Evolutionary conservation across 2,888 invertebrate species (phyloP), one percentile per base, ranked within the genome.

Genomic region (Cephus runcator): DNA sequence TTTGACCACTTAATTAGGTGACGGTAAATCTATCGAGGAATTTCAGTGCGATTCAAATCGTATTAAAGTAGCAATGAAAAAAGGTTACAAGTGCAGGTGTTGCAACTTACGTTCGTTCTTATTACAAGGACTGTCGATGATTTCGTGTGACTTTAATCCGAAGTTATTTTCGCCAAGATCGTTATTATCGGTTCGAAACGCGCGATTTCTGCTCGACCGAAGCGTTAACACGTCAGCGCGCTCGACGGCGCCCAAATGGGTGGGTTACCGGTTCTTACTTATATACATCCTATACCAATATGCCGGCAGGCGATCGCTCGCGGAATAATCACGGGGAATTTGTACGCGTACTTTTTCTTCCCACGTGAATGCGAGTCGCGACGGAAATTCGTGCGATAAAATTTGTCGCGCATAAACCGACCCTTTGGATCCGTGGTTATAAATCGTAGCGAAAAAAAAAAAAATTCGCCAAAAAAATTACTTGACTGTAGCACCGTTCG

Each of bases 381-480:
- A 31, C 33, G 31, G 33, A 71, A 71, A 71, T 71, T 71, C 71
- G 71, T 34, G 71, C 71, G 71, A 71, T 71, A 71, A 71, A 71
- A 71, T 71, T 71, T 71, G 71, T 71, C 71, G 33, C 6, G 71
- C 31, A 71, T 34, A 71, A 71, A 71, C 31, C 71, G 71, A 34
- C 71, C 71, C 12, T 33, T 33, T 34, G 71, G 71, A 71, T 33
- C 71, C 12, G 71, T 23, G 71, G 31, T 34, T 34, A 31, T 71
- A 71, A 71, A 71, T 71, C 71, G 71, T 31, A 15, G 71, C 0
- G 12, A 33, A n/a, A 31, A 12, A 11, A n/a, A 69, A 69, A 69
- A 23, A 15, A 12, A 30, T 1, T 34, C 3, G 12, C 1, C 69
- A 33, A 71, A 71, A 71, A 71, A 15, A 23, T 23, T 71, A 71